Evolutionary conservation across 2,888 invertebrate species (phyloP), one percentile per base, ranked within the genome.

Genomic region (Agrochola macilenta): DNA sequence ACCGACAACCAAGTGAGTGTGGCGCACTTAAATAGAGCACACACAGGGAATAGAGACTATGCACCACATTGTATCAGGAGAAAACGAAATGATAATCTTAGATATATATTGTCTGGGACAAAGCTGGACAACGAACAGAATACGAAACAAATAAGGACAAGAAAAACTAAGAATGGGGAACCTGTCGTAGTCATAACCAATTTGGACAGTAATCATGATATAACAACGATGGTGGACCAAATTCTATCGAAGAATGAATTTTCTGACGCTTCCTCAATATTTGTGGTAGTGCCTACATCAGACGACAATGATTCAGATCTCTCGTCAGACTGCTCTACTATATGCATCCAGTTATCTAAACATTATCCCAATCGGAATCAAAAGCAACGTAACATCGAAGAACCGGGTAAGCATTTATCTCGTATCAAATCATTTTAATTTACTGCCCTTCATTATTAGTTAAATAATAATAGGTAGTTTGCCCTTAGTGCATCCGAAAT

Each of bases 281-380:
- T 91, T 71, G 79, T 94, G 23, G 86, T 93, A 2, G 87, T 94
- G 7, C 88, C 93, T 14, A 77, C 77, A 5, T 88, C 90, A n/a
- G 90, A 91, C 9, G 91, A 91, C 39, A 88, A 89, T 65, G 87
- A 87, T 39, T 78, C 71, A 0, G 68, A 77, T 3, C n/a, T 49
- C 9, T 61, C 63, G 23, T 60, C 49, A 9, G 43, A 61, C 57
- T 46, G 60, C 35, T 81, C 82, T 2, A 66, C 61, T 43, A 57
- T 76, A 58, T 72, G 71, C 43, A 61, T 73, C 0, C 69, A 81
- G 43, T n/a, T 73, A 57, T 73, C 57, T 20, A 14, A 73, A 52
- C 49, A 73, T 11, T 30, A 54, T 26, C 4, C 54, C 0, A 49
- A 72, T 35, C 73, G 65, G 64, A 43, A 69, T 35, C 11, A 52